These are phyloP conservation scores for Prietella phreatophila DNA, from an alignment of 2,113 vertebrate genomes.

Conservation along the genomic window DNA sequence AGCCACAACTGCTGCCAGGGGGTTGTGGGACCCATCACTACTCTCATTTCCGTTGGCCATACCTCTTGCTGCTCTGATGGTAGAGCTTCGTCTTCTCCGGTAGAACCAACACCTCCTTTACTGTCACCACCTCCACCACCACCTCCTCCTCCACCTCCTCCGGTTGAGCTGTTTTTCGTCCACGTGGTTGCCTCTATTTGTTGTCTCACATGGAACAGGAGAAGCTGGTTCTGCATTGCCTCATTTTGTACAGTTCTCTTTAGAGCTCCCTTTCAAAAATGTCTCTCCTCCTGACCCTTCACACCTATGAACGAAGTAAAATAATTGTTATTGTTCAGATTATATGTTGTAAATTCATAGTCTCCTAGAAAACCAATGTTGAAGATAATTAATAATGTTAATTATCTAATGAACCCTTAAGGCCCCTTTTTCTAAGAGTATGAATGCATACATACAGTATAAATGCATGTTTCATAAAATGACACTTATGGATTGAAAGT, in stretches of 20 bases:
- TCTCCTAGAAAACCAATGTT: too few relatives aligned
- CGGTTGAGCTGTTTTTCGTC: conserved; percentile 61
- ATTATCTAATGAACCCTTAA: neutral
- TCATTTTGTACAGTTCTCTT: conserved; percentile 61
- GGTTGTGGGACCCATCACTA: conserved; percentile 75
- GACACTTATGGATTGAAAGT: neutral
- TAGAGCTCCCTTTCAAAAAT: conserved; percentile 35
- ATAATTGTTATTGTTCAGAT: conserved; percentile 23
- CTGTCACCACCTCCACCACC: conserved; percentile 53
- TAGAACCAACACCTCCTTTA: conserved; percentile 54
- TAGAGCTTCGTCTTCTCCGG: conserved; percentile 43
- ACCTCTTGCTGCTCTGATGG: conserved; percentile 53
- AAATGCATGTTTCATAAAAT: neutral
- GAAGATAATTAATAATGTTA: neutral
- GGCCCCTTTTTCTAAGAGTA: neutral
- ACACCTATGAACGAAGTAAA: conserved; percentile 54
- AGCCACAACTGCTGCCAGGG: conserved; percentile 72
- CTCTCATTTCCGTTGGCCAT: conserved; percentile 85
- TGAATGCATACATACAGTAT: too few relatives aligned
- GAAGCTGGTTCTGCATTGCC: conserved; percentile 64
- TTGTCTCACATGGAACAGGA: conserved; percentile 63
- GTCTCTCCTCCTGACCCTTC: conserved; percentile 32
- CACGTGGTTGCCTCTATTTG: conserved; percentile 67
- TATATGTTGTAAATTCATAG: neutral
- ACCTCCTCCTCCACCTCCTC: conserved; percentile 62